Evolutionary conservation across 2,113 vertebrate genomes (phyloP), one percentile per base, ranked within the genome.

Genomic region (Hemiprocne comata): DNA sequence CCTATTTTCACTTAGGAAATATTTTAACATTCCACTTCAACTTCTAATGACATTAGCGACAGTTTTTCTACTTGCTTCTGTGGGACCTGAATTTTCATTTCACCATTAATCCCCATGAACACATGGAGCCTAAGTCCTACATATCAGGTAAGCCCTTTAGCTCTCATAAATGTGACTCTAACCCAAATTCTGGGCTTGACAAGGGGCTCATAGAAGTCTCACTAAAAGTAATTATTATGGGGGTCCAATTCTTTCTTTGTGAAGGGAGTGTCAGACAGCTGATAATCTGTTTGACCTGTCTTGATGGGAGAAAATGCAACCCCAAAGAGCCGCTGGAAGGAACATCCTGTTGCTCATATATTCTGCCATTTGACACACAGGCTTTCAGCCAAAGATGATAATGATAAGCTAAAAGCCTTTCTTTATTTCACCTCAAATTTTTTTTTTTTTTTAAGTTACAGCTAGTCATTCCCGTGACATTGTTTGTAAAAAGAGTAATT

Each of bases 171-270:
- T 72, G 48, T 0, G 0, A 80, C 57, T 48, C 15, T 85, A 90
- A 93, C 92, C 51, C 58, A 71, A 93, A 86, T 88, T 70, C 83
- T 38, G 44, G 82, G 28, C 21, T 72, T 94, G 51, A 90, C 75
- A 77, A 48, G 33, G 24, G 75, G 4, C 38, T 87, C 69, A 36
- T 16, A 65, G 38, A 53, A 93, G 26, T 67, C 78, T 67, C 2
- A 2, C 48, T 38, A 79, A 67, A 95, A 93, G 48, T 40, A 77
- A 92, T 90, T 94, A 81, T 40, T 34, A 17, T 6, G 7, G 46
- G 18, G 5, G 85, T 88, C n/a, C 38, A 51, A 31, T 38, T 87
- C 57, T 80, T 91, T 92, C 54, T 75, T 90, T 80, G 60, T 42
- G 75, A 85, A 83, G 74, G 61, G 71, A 93, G 46, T 70, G 82